Conservation (phyloP, 2,888 invertebrate species). For the Nephrotoma guestfalica region DNA sequence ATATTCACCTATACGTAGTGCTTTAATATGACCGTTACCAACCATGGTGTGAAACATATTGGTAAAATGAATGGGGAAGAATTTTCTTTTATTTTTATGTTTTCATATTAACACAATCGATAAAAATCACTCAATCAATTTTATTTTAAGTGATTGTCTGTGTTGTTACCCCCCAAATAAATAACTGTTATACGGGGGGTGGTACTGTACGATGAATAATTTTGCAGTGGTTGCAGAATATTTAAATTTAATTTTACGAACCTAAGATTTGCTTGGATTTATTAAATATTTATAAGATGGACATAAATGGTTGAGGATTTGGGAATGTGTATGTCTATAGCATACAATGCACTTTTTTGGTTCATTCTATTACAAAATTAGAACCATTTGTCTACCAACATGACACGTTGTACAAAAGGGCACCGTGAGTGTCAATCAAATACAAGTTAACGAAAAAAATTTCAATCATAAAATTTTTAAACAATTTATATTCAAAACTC, state of each 20-base stretch:
- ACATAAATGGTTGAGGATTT: too few relatives aligned
- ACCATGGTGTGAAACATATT: not conserved
- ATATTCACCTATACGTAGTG: not conserved
- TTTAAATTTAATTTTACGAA: not conserved
- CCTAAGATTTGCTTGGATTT: too few relatives aligned
- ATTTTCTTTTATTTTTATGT: not conserved
- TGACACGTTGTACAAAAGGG: too few relatives aligned
- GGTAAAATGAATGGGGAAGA: not conserved
- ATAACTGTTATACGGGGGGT: not conserved
- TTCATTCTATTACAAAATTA: too few relatives aligned
- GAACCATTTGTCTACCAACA: too few relatives aligned
- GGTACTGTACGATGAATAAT: not conserved
- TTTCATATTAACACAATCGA: not conserved
- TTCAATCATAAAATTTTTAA: too few relatives aligned
- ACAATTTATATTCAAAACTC: too few relatives aligned
- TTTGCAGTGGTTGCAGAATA: not conserved
- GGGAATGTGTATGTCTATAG: too few relatives aligned
- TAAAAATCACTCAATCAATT: not conserved
- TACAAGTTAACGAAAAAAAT: too few relatives aligned
- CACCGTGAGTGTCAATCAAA: too few relatives aligned
- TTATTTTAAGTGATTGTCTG: constrained; percentile 1
- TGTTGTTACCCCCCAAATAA: not conserved
- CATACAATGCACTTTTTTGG: too few relatives aligned
- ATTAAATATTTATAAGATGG: too few relatives aligned
- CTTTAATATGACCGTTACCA: not conserved